A percentile compares a stretch with the other conserved stretches of the same genome.
Conservation (phyloP, 2,113 vertebrate genomes). For the Chloropsis cyanopogon region DNA sequence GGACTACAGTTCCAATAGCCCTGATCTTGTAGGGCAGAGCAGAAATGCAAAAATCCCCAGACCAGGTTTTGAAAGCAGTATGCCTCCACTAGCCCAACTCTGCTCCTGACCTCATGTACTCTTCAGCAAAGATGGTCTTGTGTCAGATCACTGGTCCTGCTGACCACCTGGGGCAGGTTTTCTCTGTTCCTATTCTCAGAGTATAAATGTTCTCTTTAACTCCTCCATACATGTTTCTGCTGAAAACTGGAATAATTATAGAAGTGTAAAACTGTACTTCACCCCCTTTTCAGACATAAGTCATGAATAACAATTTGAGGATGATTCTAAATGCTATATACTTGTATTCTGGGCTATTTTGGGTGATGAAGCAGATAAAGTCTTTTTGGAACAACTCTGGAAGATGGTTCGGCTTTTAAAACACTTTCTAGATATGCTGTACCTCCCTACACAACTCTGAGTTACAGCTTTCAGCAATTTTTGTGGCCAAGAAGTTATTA, state of each 20-base stretch:
- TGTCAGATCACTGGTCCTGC: not conserved
- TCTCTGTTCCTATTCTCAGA: not conserved
- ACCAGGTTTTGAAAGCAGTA: not conserved
- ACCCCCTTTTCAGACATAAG: not conserved
- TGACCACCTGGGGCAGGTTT: not conserved
- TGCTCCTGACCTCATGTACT: not conserved
- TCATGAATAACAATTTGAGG: not conserved
- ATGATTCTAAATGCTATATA: not conserved
- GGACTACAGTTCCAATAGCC: not conserved
- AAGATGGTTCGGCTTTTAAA: not conserved
- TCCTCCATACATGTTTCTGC: not conserved
- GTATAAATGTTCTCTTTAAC: not conserved
- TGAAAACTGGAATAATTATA: not conserved
- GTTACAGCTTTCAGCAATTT: not conserved
- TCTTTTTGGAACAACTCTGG: not conserved
- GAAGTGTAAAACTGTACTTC: not conserved
- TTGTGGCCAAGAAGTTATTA: not conserved
- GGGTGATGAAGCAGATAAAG: not conserved
- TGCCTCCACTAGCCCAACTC: not conserved
- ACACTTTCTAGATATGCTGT: not conserved
- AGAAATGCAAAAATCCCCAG: not conserved
- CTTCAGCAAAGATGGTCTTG: not conserved
- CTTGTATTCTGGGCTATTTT: not conserved
- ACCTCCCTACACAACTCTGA: not conserved
- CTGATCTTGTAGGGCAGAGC: not conserved